Percentiles rank a stretch among this genome's conserved stretches.
Evolutionary conservation across 2,888 invertebrate genomes (phyloP).

Genomic region (Ernsta delagoae): DNA sequence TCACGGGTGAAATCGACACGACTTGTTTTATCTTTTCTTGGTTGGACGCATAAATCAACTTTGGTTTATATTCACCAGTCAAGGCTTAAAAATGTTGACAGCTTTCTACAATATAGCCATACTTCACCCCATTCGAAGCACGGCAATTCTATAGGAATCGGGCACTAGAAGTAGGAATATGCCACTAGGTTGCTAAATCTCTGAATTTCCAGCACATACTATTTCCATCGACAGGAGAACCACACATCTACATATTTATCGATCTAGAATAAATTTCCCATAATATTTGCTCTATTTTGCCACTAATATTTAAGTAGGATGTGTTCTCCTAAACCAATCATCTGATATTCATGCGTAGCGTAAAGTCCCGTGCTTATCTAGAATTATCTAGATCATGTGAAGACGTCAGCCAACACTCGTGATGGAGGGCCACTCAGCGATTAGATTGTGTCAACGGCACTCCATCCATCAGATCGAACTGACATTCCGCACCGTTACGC

Average conservation of each 20-base stretch:
- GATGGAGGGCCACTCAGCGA: conserved; percentile 28
- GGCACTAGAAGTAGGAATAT: too few relatives aligned
- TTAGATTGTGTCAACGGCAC: conserved; percentile 27
- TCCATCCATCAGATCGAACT: conserved; percentile 21
- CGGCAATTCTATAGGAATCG: too few relatives aligned
- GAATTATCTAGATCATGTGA: conserved; percentile 16
- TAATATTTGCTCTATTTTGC: too few relatives aligned
- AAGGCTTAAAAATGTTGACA: too few relatives aligned
- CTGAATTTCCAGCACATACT: too few relatives aligned
- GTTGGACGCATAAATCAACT: neutral
- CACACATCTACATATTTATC: too few relatives aligned
- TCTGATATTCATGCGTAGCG: neutral
- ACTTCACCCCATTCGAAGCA: too few relatives aligned
- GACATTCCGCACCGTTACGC: neutral
- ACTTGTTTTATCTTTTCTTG: neutral
- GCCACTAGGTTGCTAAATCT: too few relatives aligned
- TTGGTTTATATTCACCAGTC: neutral
- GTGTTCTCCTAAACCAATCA: too few relatives aligned
- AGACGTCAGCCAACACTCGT: conserved; percentile 9
- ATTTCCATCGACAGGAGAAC: too few relatives aligned
- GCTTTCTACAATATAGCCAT: neutral
- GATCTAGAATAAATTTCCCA: too few relatives aligned
- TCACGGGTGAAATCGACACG: conserved; percentile 2
- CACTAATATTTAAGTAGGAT: too few relatives aligned
- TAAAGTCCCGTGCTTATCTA: neutral